Evolutionary conservation across 2,113 vertebrate genomes (phyloP).

Genomic region (Scophthalmus maximus): DNA sequence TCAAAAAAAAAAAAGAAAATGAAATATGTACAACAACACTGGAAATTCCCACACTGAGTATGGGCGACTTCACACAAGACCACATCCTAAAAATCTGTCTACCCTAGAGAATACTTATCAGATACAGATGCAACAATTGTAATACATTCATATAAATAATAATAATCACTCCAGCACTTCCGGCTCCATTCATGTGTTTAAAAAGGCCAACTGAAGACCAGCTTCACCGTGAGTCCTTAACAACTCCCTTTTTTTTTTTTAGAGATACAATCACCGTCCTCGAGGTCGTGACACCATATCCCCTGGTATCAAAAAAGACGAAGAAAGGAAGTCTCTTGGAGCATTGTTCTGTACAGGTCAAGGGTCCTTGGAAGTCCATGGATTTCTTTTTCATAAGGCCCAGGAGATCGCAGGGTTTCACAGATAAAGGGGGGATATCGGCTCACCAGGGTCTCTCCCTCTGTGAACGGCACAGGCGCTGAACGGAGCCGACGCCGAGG

Average conservation of each 20-base stretch:
- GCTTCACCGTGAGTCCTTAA: slow-evolving; percentile 72
- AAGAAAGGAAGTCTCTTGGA: slow-evolving; percentile 23
- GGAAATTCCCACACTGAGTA: slow-evolving; percentile 40
- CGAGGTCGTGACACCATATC: slow-evolving; percentile 59
- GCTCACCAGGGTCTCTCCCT: slow-evolving; percentile 37
- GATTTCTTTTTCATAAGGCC: slow-evolving; percentile 59
- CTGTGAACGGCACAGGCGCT: slow-evolving; percentile 51
- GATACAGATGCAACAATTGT: slow-evolving; percentile 58
- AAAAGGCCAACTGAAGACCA: slow-evolving; percentile 76
- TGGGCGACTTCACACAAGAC: slow-evolving; percentile 32
- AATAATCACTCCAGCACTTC: slow-evolving; percentile 48
- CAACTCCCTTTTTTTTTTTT: slow-evolving; percentile 54
- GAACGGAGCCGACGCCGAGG: slow-evolving; percentile 3
- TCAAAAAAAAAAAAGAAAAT: slow-evolving; percentile 3
- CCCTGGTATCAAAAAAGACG: slow-evolving; percentile 26
- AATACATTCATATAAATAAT: slow-evolving; percentile 78
- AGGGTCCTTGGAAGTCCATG: slow-evolving; percentile 49
- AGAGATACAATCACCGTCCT: slow-evolving; percentile 51
- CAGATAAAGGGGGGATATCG: slow-evolving; percentile 51
- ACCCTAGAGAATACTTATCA: slow-evolving; percentile 59
- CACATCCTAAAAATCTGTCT: slow-evolving; percentile 28
- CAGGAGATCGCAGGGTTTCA: slow-evolving; percentile 50
- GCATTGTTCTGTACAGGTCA: slow-evolving; percentile 30
- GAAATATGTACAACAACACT: slow-evolving; percentile 58
- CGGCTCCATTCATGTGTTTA: slow-evolving; percentile 23